These are phyloP conservation scores for Porites lutea DNA, from an alignment of 64 coral and sea anemone species.

Conservation along the genomic window DNA sequence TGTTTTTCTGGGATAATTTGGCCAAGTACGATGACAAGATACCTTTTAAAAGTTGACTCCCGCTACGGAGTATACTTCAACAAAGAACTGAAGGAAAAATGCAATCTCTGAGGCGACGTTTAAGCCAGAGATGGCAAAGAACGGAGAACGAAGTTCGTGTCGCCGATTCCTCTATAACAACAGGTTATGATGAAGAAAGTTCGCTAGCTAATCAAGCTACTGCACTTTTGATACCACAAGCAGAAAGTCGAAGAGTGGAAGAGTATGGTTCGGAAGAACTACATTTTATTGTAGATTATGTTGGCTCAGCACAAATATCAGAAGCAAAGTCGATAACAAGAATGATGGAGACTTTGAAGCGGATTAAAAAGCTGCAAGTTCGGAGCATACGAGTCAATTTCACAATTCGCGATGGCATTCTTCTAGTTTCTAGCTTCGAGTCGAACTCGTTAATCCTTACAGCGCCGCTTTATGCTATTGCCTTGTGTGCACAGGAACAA, in stretches of 20 bases:
- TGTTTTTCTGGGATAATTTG: constrained; percentile 33
- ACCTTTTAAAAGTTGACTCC: constrained; percentile 26
- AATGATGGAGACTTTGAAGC: constrained; percentile 87
- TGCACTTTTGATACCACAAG: constrained; percentile 26
- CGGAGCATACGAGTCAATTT: constrained; percentile 90
- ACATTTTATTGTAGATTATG: constrained; percentile 96
- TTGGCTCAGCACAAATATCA: constrained; percentile 89
- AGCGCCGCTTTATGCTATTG: constrained; percentile 90
- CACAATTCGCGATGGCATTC: constrained; percentile 86
- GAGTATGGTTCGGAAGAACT: constrained; percentile 76
- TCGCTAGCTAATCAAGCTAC: not conserved
- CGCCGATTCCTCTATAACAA: constrained; percentile 4
- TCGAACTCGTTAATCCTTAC: constrained; percentile 85
- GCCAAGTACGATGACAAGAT: constrained; percentile 1
- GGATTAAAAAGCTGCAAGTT: constrained; percentile 94
- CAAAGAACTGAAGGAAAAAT: not conserved
- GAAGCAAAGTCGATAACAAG: constrained; percentile 89
- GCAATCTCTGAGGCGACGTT: constrained; percentile 46
- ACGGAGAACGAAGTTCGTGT: not conserved
- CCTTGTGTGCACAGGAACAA: constrained; percentile 91
- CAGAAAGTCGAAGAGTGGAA: constrained; percentile 66
- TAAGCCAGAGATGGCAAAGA: constrained; percentile 46
- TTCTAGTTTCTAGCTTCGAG: constrained; percentile 84
- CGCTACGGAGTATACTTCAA: constrained; percentile 16
- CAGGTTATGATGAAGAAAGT: constrained; percentile 11